Conservation (phyloP, 2,888 invertebrate species). For the Andrena camellia region DNA sequence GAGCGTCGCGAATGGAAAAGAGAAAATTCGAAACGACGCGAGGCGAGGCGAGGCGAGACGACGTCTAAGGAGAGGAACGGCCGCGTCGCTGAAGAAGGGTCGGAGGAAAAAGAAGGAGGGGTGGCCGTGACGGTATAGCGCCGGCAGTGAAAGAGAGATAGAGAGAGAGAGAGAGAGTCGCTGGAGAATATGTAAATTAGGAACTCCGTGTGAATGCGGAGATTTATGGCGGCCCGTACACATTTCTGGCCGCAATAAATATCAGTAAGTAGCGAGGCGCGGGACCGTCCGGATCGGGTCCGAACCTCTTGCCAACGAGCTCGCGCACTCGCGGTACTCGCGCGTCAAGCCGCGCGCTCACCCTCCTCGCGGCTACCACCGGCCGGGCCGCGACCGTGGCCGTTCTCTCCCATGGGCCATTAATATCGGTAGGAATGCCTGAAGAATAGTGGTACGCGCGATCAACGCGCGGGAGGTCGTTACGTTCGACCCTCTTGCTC, state of each 20-base stretch:
- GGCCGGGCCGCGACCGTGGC: not conserved
- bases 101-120: conserved; percentile 50
- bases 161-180: conserved; percentile 66
- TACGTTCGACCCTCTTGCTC: conserved; percentile 2
- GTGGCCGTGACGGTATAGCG: conserved; percentile 10
- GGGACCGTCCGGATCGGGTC: conserved; percentile 77
- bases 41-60: conserved; percentile 25
- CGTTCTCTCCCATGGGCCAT: conserved; percentile 29
- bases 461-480: conserved; percentile 31
- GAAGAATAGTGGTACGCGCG: conserved; percentile 47
- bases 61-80: conserved; percentile 15
- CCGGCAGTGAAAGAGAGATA: conserved; percentile 28
- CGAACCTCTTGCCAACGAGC: conserved; percentile 40
- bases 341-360: conserved; percentile 15
- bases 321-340: conserved; percentile 30
- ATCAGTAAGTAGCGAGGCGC: conserved; percentile 85
- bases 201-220: conserved; percentile 85
- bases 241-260: conserved; percentile 85
- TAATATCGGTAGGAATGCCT: conserved; percentile 42
- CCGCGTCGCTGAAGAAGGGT: conserved; percentile 41
- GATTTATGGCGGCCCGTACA: conserved; percentile 84
- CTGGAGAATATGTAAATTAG: conserved; percentile 84
- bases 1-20: conserved; percentile 17
- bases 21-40: conserved; percentile 39
- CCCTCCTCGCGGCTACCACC: not conserved